These are phyloP conservation scores for Cordilura impudica DNA, from an alignment of 2,888 invertebrate species.

Conservation along the genomic window DNA sequence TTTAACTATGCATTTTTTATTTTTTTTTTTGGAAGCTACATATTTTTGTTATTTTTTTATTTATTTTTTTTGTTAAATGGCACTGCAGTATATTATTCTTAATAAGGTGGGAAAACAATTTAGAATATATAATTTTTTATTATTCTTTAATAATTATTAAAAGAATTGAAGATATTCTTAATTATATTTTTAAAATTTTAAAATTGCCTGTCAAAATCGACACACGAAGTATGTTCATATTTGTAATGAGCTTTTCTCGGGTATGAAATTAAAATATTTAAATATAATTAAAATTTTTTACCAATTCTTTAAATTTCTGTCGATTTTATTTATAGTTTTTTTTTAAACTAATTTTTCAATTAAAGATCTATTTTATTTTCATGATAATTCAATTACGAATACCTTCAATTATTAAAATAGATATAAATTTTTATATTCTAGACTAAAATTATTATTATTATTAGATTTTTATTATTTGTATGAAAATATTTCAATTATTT, in stretches of 20 bases:
- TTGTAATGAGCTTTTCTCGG: no score
- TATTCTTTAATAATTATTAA: slow-evolving; percentile 37
- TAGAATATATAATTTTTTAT: slow-evolving; percentile 68
- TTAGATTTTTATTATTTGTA: slow-evolving; percentile 64
- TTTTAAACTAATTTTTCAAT: slow-evolving; percentile 8
- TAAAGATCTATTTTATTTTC: no score
- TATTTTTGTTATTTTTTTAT: slow-evolving; percentile 47
- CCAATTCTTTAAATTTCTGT: no score
- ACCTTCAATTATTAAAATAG: slow-evolving; percentile 4
- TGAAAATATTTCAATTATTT: slow-evolving; percentile 61
- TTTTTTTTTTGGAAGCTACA: slow-evolving; percentile 73
- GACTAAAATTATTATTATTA: slow-evolving; percentile 70
- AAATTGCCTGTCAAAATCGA: no score
- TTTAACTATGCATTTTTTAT: slow-evolving; percentile 47
- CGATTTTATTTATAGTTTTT: background rate
- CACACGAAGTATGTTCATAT: no score
- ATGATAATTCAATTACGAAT: background rate
- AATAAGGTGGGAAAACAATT: slow-evolving; percentile 76
- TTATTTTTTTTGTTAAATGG: slow-evolving; percentile 70
- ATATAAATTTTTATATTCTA: slow-evolving; percentile 67
- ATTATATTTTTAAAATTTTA: slow-evolving; percentile 15
- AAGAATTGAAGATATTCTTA: slow-evolving; percentile 31
- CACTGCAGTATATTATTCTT: slow-evolving; percentile 75
- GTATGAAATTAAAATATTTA: no score
- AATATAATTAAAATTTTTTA: no score